Conservation (phyloP, 2,888 invertebrate genomes). For the Drosophila ustulata region DNA sequence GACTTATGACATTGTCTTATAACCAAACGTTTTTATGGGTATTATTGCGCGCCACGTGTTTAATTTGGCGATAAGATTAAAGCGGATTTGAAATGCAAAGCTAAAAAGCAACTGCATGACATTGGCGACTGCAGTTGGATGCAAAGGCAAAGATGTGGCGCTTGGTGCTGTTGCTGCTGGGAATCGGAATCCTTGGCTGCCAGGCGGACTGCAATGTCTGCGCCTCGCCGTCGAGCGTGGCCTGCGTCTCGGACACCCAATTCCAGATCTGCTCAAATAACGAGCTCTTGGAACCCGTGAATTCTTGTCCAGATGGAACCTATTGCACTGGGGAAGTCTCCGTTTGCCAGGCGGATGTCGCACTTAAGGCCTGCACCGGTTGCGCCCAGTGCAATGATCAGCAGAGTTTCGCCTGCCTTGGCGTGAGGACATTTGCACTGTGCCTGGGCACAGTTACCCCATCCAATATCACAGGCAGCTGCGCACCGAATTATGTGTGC, state of each 20-base stretch:
- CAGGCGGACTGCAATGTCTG: slow-evolving; percentile 54
- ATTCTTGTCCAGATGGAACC: slow-evolving; percentile 43
- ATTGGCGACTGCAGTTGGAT: slow-evolving; percentile 22
- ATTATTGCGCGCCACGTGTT: not conserved
- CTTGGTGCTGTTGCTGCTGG: slow-evolving; percentile 38
- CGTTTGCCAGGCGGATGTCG: slow-evolving; percentile 29
- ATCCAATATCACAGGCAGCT: slow-evolving; percentile 6
- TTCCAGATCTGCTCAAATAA: slow-evolving; percentile 46
- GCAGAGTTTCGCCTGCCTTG: slow-evolving; percentile 57
- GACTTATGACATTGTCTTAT: not conserved
- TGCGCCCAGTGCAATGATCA: slow-evolving; percentile 48
- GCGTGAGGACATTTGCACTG: slow-evolving; percentile 52
- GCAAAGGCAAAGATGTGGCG: slow-evolving; percentile 48
- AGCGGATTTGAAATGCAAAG: slow-evolving; percentile 6
- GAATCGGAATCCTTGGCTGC: slow-evolving; percentile 31
- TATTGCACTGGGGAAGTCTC: slow-evolving; percentile 42
- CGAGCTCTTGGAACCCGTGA: slow-evolving; percentile 19
- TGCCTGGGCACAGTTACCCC: slow-evolving; percentile 40
- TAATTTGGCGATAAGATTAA: slow-evolving; percentile 44
- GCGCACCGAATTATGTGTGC: slow-evolving; percentile 19
- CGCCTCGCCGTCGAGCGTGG: not conserved
- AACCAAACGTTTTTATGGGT: slow-evolving; percentile 11
- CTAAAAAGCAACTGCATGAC: slow-evolving; percentile 7
- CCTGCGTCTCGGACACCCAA: slow-evolving; percentile 54
- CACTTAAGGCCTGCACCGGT: slow-evolving; percentile 4